Conservation (phyloP, 2,797 vertebrate genomes). For the Lagodon rhomboides region DNA sequence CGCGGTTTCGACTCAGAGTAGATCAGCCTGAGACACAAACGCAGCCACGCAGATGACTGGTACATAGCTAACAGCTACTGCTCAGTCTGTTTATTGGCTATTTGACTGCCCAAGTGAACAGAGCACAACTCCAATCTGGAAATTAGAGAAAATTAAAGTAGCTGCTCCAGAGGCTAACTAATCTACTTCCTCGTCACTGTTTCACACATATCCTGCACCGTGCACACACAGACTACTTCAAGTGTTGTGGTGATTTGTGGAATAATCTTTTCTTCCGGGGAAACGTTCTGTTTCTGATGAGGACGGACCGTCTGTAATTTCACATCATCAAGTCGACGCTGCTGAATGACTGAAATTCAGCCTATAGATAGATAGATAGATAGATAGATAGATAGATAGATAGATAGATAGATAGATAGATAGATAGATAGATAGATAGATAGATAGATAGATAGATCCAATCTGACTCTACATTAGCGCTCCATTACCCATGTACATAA, state of each 20-base stretch:
- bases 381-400: neutral
- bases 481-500: constrained; percentile 32
- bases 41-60: neutral
- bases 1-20: neutral
- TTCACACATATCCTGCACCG: neutral
- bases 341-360: neutral
- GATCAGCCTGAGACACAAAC: constrained; percentile 9
- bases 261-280: neutral
- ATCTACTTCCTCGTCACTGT: neutral
- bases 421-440: constrained; percentile 3
- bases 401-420: constrained; percentile 1
- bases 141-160: no score
- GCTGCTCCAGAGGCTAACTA: neutral
- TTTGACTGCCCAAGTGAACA: neutral
- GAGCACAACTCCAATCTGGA: neutral
- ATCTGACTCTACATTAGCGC: constrained; percentile 4
- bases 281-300: neutral
- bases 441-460: constrained; percentile 16
- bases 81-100: neutral
- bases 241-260: neutral
- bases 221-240: neutral
- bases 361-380: no score
- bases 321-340: neutral
- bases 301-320: neutral
- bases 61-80: constrained; percentile 3